Evolutionary conservation across 2,888 invertebrate species (phyloP).

Genomic region (Syritta pipiens): DNA sequence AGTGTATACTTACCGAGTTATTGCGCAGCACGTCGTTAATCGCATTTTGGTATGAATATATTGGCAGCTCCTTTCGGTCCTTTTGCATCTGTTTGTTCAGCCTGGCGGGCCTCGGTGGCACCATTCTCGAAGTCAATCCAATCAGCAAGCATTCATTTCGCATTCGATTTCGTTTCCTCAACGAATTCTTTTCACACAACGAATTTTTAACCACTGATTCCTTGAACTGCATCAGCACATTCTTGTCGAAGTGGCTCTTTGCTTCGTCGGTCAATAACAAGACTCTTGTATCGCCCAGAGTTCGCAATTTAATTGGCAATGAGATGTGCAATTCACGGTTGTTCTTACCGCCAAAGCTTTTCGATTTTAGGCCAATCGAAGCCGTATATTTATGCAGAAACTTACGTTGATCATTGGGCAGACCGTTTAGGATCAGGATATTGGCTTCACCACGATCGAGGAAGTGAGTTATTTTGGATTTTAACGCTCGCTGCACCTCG

Average conservation of each 20-base stretch:
- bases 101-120: conserved; percentile 71
- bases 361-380: conserved; percentile 71
- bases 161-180: conserved; percentile 28
- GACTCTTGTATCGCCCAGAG: conserved; percentile 54
- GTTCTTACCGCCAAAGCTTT: conserved; percentile 70
- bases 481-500: conserved; percentile 48
- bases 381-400: conserved; percentile 73
- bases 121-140: conserved; percentile 69
- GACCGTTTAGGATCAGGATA: conserved; percentile 61
- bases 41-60: conserved; percentile 70
- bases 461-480: conserved; percentile 71
- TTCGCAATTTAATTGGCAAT: conserved; percentile 53
- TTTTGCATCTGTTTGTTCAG: conserved; percentile 60
- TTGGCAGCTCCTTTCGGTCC: conserved; percentile 73
- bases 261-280: conserved; percentile 67
- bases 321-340: conserved; percentile 73
- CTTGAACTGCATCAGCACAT: conserved; percentile 60
- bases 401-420: conserved; percentile 72
- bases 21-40: conserved; percentile 70
- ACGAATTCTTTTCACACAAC: conserved; percentile 4
- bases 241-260: conserved; percentile 32
- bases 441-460: conserved; percentile 69
- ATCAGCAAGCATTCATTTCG: conserved; percentile 70
- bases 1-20: conserved; percentile 74
- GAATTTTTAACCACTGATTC: conserved; percentile 8